A percentile compares a stretch with the other conserved stretches of the same genome.
Conservation (phyloP, 2,888 invertebrate species). For the Zhengitettix transpicula region DNA sequence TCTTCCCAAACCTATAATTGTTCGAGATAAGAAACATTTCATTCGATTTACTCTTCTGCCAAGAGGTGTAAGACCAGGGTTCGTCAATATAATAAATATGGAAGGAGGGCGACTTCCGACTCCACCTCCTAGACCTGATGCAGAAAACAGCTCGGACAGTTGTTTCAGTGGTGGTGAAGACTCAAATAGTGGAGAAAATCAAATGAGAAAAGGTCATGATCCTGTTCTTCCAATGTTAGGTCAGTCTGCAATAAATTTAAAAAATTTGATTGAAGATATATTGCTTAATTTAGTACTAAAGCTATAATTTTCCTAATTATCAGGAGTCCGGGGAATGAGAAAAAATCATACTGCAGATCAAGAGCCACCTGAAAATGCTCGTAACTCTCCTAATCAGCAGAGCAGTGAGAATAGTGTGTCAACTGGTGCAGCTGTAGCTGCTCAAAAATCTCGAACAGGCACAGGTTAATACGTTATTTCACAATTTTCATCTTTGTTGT, state of each 20-base stretch:
- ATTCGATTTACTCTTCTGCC: slow-evolving; percentile 67
- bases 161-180: slow-evolving; percentile 4
- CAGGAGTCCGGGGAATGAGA: no score
- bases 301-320: no score
- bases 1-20: slow-evolving; percentile 57
- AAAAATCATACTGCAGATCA: no score
- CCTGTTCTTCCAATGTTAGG: slow-evolving; percentile 21
- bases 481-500: no score
- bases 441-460: no score
- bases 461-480: no score
- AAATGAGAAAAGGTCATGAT: slow-evolving; percentile 15
- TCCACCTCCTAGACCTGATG: slow-evolving; percentile 16
- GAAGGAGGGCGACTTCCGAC: slow-evolving; percentile 34
- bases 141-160: slow-evolving; percentile 17
- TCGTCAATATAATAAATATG: slow-evolving; percentile 54
- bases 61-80: slow-evolving; percentile 52
- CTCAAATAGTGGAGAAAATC: neutral
- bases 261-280: no score
- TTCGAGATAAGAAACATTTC: slow-evolving; percentile 62
- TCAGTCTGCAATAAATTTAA: slow-evolving; percentile 12
- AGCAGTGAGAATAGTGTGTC: no score
- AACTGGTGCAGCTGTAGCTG: no score
- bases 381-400: no score
- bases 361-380: no score
- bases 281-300: no score